Evolutionary conservation across 2,797 vertebrate species (phyloP), one percentile per base, ranked within the genome.

Genomic region (Thaleichthys pacificus): DNA sequence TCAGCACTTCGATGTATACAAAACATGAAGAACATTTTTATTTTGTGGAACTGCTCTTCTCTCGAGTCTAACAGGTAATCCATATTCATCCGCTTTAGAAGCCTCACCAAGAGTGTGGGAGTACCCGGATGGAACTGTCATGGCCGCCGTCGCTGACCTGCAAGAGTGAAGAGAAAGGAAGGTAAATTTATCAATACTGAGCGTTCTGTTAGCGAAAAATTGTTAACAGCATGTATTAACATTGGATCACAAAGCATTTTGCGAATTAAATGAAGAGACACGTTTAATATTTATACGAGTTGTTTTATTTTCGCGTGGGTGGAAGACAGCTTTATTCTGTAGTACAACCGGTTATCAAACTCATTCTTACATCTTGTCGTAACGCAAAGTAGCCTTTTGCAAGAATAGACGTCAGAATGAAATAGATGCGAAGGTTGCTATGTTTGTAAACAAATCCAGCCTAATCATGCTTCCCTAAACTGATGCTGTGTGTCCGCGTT

Each of bases 81-180:
- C 85, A 86, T 91, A 92, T 91, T 88, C 92, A 87, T 93, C 89
- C 91, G 92, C 92, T 80, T 80, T 76, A 82, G 87, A 82, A 78
- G 84, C 85, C 85, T 85, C 78, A 76, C 76, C 69, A 73, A 72
- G 65, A 85, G 74, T 83, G 78, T 61, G 68, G 80, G 79, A 76
- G 80, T 93, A 86, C 97, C 97, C 97, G 97, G 97, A 98, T 98
- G 95, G 83, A 93, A 95, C 86, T 93, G 94, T 96, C 94, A 98
- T 99, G 97, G 97, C 97, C 92, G 96, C 95, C 94, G 87, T 93
- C 89, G 80, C 94, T 91, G 93, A 91, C 87, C 91, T 91, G 91
- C 91, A 85, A 91, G 88, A 90, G 91, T 91, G 86, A 89, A 94
- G 85, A 85, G 89, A 91, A 86, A 90, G 86, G 89, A 93, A 95